Percentiles rank a stretch among this genome's conserved stretches.
These are phyloP conservation scores for Hormaphis cornu DNA, from an alignment of 1,140 invertebrate species.

Conservation along the genomic window DNA sequence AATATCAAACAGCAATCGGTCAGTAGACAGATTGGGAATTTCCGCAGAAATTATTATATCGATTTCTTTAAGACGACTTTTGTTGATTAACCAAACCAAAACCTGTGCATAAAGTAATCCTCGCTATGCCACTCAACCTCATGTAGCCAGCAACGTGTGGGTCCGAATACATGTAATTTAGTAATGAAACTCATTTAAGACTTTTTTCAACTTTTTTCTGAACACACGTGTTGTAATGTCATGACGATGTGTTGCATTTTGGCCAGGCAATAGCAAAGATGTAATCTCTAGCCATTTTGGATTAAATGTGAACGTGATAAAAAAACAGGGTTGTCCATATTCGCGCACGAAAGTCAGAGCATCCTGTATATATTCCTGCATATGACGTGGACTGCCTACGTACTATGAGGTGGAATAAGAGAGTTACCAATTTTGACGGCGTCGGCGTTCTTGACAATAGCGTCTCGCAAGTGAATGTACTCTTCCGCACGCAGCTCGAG, in stretches of 20 bases:
- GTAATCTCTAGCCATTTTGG: constrained; percentile 45
- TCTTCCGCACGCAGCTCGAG: no score
- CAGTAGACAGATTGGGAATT: constrained; percentile 45
- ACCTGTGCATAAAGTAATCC: constrained; percentile 46
- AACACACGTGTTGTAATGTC: constrained; percentile 20
- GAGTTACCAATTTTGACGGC: no score
- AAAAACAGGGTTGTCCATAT: constrained; percentile 41
- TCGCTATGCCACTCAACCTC: constrained; percentile 46
- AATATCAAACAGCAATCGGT: constrained; percentile 43
- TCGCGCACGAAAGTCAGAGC: no score
- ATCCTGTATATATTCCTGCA: no score
- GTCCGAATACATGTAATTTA: constrained; percentile 38
- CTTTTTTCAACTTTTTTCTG: constrained; percentile 21
- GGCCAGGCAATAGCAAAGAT: no score
- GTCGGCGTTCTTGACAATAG: no score
- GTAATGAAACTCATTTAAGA: background rate
- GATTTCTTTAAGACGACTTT: constrained; percentile 43
- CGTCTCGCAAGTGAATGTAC: no score
- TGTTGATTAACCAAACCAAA: constrained; percentile 43
- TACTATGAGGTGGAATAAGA: no score
- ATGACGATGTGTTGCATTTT: background rate
- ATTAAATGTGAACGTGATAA: constrained; percentile 46
- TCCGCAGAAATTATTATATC: constrained; percentile 48
- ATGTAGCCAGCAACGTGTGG: no score
- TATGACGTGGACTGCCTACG: no score